These are phyloP conservation scores for Telmatherina bonti DNA, from an alignment of 2,797 vertebrate species.

Conservation along the genomic window DNA sequence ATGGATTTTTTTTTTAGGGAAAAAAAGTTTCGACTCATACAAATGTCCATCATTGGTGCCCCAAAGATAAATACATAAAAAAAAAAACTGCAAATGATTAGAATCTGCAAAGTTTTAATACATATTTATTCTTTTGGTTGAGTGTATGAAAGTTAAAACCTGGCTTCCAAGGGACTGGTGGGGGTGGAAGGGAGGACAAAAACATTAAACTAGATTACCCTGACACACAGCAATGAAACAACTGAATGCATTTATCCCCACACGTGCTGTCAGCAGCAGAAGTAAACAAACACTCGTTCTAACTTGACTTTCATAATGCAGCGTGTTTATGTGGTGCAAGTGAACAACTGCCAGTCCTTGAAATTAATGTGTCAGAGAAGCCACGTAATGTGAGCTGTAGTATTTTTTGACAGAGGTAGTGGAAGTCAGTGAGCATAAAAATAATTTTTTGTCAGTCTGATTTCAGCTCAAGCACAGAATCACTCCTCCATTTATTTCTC, in stretches of 20 bases:
- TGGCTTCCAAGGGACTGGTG: conserved; percentile 17
- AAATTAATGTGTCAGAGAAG: conserved; percentile 33
- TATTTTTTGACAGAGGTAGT: conserved; percentile 12
- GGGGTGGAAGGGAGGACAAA: conserved; percentile 3
- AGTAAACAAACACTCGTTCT: conserved; percentile 15
- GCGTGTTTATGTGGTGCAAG: conserved; percentile 22
- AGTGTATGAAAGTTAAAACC: too few relatives aligned
- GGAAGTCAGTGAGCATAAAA: conserved; percentile 13
- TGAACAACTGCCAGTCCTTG: conserved; percentile 19
- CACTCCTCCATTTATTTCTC: neutral
- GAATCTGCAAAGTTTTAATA: too few relatives aligned
- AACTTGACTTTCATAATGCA: conserved; percentile 9
- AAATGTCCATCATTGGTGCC: too few relatives aligned
- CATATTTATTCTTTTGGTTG: too few relatives aligned
- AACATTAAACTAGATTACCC: conserved; percentile 20
- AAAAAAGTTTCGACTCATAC: too few relatives aligned
- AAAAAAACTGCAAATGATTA: neutral
- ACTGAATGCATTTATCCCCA: conserved; percentile 29
- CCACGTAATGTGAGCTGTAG: conserved; percentile 21
- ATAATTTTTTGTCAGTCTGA: conserved; percentile 12
- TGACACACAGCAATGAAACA: conserved; percentile 34
- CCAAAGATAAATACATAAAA: too few relatives aligned
- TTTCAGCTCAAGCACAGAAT: conserved; percentile 15
- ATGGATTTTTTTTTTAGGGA: too few relatives aligned
- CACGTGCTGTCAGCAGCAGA: conserved; percentile 5